phyloP scores from a whole-genome alignment of 2,888 invertebrate species.

The Lithodes maja region DNA sequence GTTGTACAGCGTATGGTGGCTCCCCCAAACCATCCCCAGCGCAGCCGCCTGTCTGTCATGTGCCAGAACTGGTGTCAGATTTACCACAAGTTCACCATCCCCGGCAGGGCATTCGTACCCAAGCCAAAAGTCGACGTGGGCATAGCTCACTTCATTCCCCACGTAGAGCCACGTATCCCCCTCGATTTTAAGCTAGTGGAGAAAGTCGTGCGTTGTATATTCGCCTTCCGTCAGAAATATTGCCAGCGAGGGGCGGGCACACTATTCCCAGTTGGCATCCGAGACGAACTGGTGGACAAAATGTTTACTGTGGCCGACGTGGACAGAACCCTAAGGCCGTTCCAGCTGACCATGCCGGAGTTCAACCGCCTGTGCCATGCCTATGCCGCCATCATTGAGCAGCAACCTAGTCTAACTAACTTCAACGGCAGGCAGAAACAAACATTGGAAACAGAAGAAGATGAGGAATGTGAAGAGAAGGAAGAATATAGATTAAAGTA shows the following conservation, averaged over 20 bases:
- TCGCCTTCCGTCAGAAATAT: conserved; percentile 90
- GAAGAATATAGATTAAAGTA: too few relatives aligned
- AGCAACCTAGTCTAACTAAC: conserved; percentile 73
- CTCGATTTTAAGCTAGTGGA: conserved; percentile 90
- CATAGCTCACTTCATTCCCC: conserved; percentile 90
- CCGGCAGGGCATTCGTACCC: conserved; percentile 93
- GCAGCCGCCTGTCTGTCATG: conserved; percentile 95
- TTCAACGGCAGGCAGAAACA: conserved; percentile 74
- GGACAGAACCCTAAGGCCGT: conserved; percentile 82
- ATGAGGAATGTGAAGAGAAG: neutral
- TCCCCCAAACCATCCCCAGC: conserved; percentile 80
- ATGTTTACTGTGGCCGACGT: conserved; percentile 85
- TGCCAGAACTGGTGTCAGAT: conserved; percentile 94
- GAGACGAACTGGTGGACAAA: conserved; percentile 81
- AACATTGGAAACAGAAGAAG: neutral
- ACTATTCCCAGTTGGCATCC: conserved; percentile 83
- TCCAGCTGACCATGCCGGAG: conserved; percentile 85
- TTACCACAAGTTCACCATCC: conserved; percentile 88
- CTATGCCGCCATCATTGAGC: conserved; percentile 82
- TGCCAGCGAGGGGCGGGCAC: conserved; percentile 45
- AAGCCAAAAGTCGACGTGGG: conserved; percentile 97
- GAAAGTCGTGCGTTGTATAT: conserved; percentile 90
- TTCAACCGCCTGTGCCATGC: conserved; percentile 85
- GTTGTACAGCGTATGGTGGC: conserved; percentile 91
- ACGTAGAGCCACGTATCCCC: conserved; percentile 82